Evolutionary conservation across 2,888 invertebrate species (phyloP), one percentile per base, ranked within the genome.

Genomic region (Lapara coniferarum): DNA sequence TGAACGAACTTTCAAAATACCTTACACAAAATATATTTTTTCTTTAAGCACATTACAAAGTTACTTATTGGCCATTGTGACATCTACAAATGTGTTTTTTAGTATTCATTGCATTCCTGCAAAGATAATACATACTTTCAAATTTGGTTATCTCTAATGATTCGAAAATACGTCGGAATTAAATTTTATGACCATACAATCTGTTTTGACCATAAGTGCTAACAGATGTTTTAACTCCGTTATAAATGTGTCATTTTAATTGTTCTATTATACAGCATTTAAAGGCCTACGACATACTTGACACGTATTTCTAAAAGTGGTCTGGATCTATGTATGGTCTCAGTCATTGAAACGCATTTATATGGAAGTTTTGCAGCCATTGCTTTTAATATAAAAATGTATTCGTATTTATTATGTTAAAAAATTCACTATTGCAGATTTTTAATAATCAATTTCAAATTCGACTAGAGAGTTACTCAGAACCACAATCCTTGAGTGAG

Each of bases 261-360:
- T 46, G 49, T 63, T 63, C 49, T 63, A 63, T 19, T 63, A 63
- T 49, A 63, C 63, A 49, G 44, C 10, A 59, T 46, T 19, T 63
- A 19, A 49, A 63, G 63, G 63, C 13, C 46, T 63, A 49, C 63
- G 13, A 19, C 63, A 63, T 49, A 10, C 16, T 19, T 55, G 63
- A 49, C 63, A 63, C 49, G 63, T 46, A 49, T 63, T 46, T 46
- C 63, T 25, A 49, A 19, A 63, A 46, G 4, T 13, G 63, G 63
- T 19, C 14, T 63, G 63, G 2, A 13, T 49, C 63, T 63, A 63
- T 63, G 63, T 63, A 63, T 49, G 63, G 63, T 25, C 14, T 56
- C 14, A 53, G 70, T 71, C 69, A 68, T 67, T 73, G 59, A 55
- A 3, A 19, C 71, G 73, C 76, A 72, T 73, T 69, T 70, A 58